A percentile compares a stretch with the other conserved stretches of the same genome.
Evolutionary conservation across 2,797 vertebrate genomes (phyloP).

Genomic region (Cirrhinus mrigala): DNA sequence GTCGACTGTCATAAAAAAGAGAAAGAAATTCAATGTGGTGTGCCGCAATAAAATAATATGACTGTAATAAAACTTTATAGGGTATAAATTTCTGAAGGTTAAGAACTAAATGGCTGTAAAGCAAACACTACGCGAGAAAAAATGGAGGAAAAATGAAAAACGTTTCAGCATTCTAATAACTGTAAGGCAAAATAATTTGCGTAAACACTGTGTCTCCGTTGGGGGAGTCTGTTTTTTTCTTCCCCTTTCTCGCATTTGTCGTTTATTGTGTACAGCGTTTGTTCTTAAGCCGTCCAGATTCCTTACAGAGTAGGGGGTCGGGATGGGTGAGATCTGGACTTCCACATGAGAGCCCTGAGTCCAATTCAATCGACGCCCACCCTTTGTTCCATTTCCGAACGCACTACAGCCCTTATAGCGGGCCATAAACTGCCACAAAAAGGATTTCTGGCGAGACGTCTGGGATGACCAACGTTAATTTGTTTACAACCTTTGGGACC

Average conservation of each 20-base stretch:
- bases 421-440: constrained; percentile 72
- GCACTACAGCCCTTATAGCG: constrained; percentile 73
- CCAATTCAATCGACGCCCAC: constrained; percentile 68
- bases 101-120: constrained; percentile 98
- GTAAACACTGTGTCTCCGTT: constrained; percentile 35
- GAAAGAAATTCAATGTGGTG: constrained; percentile 86
- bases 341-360: constrained; percentile 72
- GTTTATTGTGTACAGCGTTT: constrained; percentile 73
- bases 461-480: constrained; percentile 76
- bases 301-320: constrained; percentile 64
- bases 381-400: constrained; percentile 82
- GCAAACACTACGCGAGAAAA: constrained; percentile 83
- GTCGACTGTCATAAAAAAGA: constrained; percentile 86
- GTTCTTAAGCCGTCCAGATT: constrained; percentile 64
- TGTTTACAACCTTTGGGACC: constrained; percentile 73
- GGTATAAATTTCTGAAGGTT: constrained; percentile 99
- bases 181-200: constrained; percentile 60
- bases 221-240: constrained; percentile 51
- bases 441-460: constrained; percentile 80
- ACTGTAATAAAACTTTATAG: constrained; percentile 99
- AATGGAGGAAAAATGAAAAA: constrained; percentile 71
- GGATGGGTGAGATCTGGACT: constrained; percentile 59
- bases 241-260: constrained; percentile 57
- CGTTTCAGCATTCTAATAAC: constrained; percentile 79
- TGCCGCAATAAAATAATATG: constrained; percentile 99